phyloP scores from a whole-genome alignment of 2,888 invertebrate species.

The Agrotis ipsilon region DNA sequence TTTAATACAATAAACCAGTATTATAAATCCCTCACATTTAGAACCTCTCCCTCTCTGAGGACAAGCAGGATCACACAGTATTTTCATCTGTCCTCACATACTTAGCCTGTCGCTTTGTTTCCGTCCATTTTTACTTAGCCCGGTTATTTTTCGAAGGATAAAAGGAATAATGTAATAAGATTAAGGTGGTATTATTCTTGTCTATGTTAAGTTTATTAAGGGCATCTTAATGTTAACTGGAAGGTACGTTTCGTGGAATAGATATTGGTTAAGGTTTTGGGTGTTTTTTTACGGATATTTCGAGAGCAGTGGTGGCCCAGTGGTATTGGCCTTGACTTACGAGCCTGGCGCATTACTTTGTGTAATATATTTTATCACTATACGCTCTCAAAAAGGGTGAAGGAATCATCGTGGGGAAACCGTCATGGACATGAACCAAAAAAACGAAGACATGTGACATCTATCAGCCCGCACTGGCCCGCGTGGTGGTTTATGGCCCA shows the following conservation, averaged over 20 bases:
- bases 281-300: background rate
- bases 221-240: constrained; percentile 17
- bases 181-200: constrained; percentile 21
- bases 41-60: constrained; percentile 20
- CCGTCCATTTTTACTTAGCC: constrained; percentile 45
- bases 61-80: constrained; percentile 51
- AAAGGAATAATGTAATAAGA: constrained; percentile 45
- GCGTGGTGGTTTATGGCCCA: too few relatives aligned
- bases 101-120: constrained; percentile 53
- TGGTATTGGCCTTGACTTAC: too few relatives aligned
- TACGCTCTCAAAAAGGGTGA: too few relatives aligned
- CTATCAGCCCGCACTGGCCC: too few relatives aligned
- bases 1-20: constrained; percentile 24
- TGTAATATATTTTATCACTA: too few relatives aligned
- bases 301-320: background rate
- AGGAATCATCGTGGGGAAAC: too few relatives aligned
- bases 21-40: constrained; percentile 51
- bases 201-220: constrained; percentile 18
- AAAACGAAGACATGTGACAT: too few relatives aligned
- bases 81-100: constrained; percentile 52
- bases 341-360: too few relatives aligned
- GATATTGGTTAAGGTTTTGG: background rate
- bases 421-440: too few relatives aligned
- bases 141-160: constrained; percentile 39
- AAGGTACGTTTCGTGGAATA: constrained; percentile 9